Conservation (phyloP, 1,140 invertebrate species). For the Brachionus plicatilis region DNA sequence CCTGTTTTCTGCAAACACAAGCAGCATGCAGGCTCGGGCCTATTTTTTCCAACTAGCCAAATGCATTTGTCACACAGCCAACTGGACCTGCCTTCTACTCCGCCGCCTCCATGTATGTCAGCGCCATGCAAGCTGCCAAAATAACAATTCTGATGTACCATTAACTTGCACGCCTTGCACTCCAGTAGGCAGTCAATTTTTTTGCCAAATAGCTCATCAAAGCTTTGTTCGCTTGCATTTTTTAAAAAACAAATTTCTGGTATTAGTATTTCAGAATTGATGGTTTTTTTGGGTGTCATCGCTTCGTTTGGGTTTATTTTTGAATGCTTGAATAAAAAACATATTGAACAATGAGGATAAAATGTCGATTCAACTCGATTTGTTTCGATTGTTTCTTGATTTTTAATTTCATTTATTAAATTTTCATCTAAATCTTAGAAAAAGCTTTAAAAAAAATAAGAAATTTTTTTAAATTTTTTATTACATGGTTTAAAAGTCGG, state of each 20-base stretch:
- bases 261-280: slow-evolving; percentile 48
- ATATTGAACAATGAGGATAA: slow-evolving; percentile 54
- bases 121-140: not conserved
- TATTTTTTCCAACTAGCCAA: slow-evolving; percentile 43
- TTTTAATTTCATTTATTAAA: slow-evolving; percentile 44
- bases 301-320: not conserved
- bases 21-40: slow-evolving; percentile 49
- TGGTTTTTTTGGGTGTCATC: slow-evolving; percentile 41
- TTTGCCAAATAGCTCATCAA: slow-evolving; percentile 46
- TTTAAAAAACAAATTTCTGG: slow-evolving; percentile 51
- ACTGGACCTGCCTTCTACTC: slow-evolving; percentile 46
- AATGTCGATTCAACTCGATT: slow-evolving; percentile 47
- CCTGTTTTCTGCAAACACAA: slow-evolving; percentile 63
- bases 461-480: no score
- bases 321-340: slow-evolving; percentile 52
- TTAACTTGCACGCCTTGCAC: slow-evolving; percentile 54
- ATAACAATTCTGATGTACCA: slow-evolving; percentile 54
- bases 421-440: not conserved
- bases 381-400: slow-evolving; percentile 50
- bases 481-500: not conserved
- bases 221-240: slow-evolving; percentile 45
- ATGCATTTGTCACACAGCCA: slow-evolving; percentile 59
- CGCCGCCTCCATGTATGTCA: not conserved
- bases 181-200: slow-evolving; percentile 49
- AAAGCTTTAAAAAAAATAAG: not conserved